Conservation (phyloP, 1,140 invertebrate genomes). For the Harpegnathos saltator region DNA sequence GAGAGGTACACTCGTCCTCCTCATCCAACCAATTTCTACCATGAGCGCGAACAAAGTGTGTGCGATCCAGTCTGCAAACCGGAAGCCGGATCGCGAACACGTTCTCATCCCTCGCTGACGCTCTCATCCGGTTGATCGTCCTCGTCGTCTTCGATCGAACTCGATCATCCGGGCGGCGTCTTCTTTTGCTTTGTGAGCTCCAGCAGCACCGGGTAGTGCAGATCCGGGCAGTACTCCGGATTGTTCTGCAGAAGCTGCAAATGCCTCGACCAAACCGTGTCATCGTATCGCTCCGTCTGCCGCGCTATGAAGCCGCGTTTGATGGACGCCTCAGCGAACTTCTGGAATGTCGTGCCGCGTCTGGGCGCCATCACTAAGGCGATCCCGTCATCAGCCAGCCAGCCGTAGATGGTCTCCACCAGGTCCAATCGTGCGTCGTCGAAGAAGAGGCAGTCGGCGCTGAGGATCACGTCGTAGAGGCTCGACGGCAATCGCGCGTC, state of each 20-base stretch:
- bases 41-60: neutral
- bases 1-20: neutral
- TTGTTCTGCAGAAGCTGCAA: conserved; percentile 87
- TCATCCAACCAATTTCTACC: neutral
- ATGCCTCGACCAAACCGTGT: conserved; percentile 89
- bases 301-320: conserved; percentile 87
- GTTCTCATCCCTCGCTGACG: conserved; percentile 22
- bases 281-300: conserved; percentile 88
- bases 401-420: conserved; percentile 89
- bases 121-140: conserved; percentile 29
- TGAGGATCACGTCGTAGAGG: conserved; percentile 90
- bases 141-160: conserved; percentile 42
- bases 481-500: conserved; percentile 69
- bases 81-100: neutral
- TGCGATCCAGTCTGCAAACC: no score
- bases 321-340: conserved; percentile 89
- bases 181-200: conserved; percentile 86
- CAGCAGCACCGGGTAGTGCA: conserved; percentile 90
- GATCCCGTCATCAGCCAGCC: conserved; percentile 88
- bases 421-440: conserved; percentile 91
- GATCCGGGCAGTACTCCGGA: conserved; percentile 88
- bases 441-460: conserved; percentile 94
- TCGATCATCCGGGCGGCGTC: conserved; percentile 79
- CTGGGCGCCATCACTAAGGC: conserved; percentile 92
- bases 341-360: conserved; percentile 90